phyloP scores from a whole-genome alignment of 2,113 vertebrate genomes.

The Oxyura jamaicensis region DNA sequence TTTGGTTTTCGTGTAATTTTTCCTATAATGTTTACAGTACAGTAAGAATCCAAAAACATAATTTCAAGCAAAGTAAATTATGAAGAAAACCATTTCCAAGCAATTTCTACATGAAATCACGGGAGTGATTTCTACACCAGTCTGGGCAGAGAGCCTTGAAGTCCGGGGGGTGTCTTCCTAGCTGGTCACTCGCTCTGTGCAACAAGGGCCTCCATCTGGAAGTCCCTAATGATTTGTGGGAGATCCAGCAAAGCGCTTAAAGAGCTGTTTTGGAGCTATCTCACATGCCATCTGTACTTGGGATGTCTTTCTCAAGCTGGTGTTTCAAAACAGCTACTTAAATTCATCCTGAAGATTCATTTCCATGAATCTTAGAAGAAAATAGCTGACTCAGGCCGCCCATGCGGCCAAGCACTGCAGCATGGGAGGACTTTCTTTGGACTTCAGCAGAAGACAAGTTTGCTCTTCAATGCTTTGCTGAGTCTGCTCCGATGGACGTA shows the following conservation, averaged over 20 bases:
- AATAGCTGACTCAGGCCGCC: slow-evolving; percentile 48
- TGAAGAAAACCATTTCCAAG: neutral
- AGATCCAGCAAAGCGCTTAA: slow-evolving; percentile 17
- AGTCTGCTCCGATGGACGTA: rapidly evolving
- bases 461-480: neutral
- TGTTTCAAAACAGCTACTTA: slow-evolving; percentile 51
- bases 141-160: slow-evolving; percentile 8
- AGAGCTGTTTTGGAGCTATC: slow-evolving; percentile 17
- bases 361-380: slow-evolving; percentile 40
- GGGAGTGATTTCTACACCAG: slow-evolving; percentile 27
- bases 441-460: neutral
- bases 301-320: slow-evolving; percentile 62
- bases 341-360: slow-evolving; percentile 51
- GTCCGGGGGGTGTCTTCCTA: neutral
- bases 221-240: slow-evolving; percentile 35
- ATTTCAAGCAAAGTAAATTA: neutral
- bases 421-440: neutral
- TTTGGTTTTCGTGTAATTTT: neutral
- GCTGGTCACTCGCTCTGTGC: neutral
- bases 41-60: neutral
- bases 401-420: neutral
- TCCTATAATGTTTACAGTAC: neutral
- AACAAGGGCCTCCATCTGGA: neutral
- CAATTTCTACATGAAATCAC: neutral
- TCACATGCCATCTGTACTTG: slow-evolving; percentile 46